phyloP scores from a whole-genome alignment of 2,797 vertebrate genomes.

The Aselliscus stoliczkanus region DNA sequence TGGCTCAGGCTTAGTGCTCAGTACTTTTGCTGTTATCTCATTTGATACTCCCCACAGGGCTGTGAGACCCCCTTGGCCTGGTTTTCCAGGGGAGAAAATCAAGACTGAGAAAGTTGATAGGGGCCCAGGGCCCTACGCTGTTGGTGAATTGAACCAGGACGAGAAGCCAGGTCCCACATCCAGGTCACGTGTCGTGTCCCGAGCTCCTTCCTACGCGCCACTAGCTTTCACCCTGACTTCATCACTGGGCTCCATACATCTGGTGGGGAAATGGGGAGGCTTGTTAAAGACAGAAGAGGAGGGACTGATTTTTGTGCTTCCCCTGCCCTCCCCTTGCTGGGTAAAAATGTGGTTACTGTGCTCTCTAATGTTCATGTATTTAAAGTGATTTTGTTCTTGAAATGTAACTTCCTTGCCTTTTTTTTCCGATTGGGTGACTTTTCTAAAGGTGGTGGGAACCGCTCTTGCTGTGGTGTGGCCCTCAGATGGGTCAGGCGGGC shows the following conservation, averaged over 20 bases:
- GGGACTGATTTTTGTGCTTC: not conserved
- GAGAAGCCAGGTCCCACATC: not conserved
- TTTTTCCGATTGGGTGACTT: conserved; percentile 53
- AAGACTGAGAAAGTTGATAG: not conserved
- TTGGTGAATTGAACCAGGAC: not conserved
- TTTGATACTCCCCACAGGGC: not conserved
- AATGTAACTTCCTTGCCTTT: not conserved
- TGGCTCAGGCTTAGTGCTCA: not conserved
- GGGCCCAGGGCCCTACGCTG: not conserved
- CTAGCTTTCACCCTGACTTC: not conserved
- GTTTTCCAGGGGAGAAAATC: not conserved
- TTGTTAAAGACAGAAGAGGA: conserved; percentile 27
- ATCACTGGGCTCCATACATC: conserved; percentile 26
- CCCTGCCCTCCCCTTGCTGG: not conserved
- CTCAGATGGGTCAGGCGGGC: accelerated
- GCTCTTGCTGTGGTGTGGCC: not conserved
- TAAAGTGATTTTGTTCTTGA: conserved; percentile 53
- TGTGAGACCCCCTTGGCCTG: not conserved
- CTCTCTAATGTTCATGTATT: conserved; percentile 52
- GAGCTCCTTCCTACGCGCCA: accelerated
- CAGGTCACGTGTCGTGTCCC: not conserved
- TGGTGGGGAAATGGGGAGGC: not conserved
- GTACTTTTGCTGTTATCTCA: not conserved
- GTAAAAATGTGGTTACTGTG: conserved; percentile 44
- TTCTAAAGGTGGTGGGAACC: conserved; percentile 62